A percentile compares a stretch with the other conserved stretches of the same genome.
Evolutionary conservation across 2,888 invertebrate genomes (phyloP).

Genomic region (Scrobipalpa atriplicella): DNA sequence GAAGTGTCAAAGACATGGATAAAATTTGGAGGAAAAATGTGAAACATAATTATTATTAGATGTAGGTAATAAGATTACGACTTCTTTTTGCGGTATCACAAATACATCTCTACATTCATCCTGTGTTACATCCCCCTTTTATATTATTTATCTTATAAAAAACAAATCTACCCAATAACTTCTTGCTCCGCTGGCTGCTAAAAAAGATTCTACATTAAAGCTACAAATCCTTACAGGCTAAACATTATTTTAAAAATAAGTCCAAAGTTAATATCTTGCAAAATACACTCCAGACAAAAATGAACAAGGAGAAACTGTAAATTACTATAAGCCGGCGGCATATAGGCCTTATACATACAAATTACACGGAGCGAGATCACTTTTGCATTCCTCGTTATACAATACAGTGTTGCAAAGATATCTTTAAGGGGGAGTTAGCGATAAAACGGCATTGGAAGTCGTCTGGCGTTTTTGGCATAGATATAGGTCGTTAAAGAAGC

Average conservation of each 20-base stretch:
- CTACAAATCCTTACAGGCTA: slow-evolving; percentile 3
- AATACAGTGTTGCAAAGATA: slow-evolving; percentile 5
- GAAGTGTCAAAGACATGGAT: too few relatives aligned
- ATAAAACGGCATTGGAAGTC: slow-evolving; percentile 10
- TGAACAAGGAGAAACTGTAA: slow-evolving; percentile 45
- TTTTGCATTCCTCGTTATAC: not conserved
- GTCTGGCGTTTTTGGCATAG: slow-evolving; percentile 13
- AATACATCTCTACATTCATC: too few relatives aligned
- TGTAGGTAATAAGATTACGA: too few relatives aligned
- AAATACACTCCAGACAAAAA: slow-evolving; percentile 30
- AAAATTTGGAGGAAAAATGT: too few relatives aligned
- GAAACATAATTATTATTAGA: too few relatives aligned
- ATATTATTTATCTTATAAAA: too few relatives aligned
- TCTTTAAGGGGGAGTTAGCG: not conserved
- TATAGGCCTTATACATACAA: slow-evolving; percentile 29
- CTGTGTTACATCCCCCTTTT: too few relatives aligned
- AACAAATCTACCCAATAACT: not conserved
- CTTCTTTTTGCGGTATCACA: too few relatives aligned
- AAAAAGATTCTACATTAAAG: slow-evolving; percentile 6
- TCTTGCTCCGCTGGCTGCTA: not conserved
- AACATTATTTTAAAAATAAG: slow-evolving; percentile 19
- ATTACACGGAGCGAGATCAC: not conserved
- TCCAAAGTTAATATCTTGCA: slow-evolving; percentile 27
- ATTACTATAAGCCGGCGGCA: slow-evolving; percentile 51
- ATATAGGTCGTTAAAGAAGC: slow-evolving; percentile 46